Conservation (phyloP, 2,113 vertebrate species). For the Vireo altiloquus region DNA sequence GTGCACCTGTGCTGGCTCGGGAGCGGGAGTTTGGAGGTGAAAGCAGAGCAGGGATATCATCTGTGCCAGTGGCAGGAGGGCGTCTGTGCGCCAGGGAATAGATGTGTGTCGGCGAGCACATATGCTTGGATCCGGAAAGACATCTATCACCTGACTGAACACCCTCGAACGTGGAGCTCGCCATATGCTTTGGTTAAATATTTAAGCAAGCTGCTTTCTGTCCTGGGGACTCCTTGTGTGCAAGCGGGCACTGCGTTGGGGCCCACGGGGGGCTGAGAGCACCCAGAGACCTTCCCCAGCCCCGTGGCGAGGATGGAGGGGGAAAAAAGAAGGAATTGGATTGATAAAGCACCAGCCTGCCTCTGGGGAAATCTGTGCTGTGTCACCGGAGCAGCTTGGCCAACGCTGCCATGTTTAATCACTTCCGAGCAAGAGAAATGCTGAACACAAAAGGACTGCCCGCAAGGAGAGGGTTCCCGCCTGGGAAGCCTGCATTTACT, state of each 20-base stretch:
- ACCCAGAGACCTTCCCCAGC: neutral
- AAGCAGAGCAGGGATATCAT: neutral
- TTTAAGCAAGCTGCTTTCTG: conserved; percentile 41
- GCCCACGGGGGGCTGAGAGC: neutral
- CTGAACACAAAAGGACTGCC: neutral
- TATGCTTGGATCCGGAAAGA: conserved; percentile 17
- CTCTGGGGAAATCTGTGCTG: conserved; percentile 54
- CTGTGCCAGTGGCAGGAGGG: conserved; percentile 7
- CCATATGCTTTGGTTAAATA: conserved; percentile 55
- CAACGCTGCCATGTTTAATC: conserved; percentile 65
- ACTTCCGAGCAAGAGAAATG: neutral
- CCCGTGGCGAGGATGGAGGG: accelerated
- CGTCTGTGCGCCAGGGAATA: neutral
- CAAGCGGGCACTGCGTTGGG: accelerated
- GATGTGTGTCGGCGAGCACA: conserved; percentile 24
- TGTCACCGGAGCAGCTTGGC: conserved; percentile 49
- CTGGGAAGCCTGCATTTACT: conserved; percentile 27
- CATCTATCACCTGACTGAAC: conserved; percentile 50
- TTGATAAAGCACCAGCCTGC: neutral
- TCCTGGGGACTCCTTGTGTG: neutral
- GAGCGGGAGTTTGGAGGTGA: neutral
- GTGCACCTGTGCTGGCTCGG: neutral
- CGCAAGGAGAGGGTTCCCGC: neutral
- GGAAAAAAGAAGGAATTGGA: neutral
- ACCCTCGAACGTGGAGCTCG: neutral